phyloP scores from a whole-genome alignment of 1,140 invertebrate species.

The Asbolus verrucosus region DNA sequence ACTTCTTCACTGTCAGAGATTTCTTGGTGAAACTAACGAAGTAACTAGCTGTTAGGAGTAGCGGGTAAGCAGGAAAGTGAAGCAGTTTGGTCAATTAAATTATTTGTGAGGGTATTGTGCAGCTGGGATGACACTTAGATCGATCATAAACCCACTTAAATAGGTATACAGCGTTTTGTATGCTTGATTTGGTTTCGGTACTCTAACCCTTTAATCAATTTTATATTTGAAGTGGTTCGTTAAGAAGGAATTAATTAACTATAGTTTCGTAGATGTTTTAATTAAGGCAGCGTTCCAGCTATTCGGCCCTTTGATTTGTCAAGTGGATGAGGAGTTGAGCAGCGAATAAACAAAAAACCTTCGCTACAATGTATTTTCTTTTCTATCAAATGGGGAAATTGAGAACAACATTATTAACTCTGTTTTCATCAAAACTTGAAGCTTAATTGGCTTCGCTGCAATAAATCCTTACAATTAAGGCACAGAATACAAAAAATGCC shows the following conservation, averaged over 20 bases:
- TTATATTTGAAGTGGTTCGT: conserved; percentile 31
- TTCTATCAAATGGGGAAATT: background rate
- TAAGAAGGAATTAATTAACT: conserved; percentile 33
- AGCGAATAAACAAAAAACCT: conserved; percentile 23
- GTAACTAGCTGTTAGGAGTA: too few species aligned
- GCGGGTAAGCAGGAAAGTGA: background rate
- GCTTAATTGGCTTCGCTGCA: conserved; percentile 14
- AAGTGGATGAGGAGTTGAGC: conserved; percentile 7
- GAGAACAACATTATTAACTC: conserved; percentile 13
- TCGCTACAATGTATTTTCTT: conserved; percentile 2
- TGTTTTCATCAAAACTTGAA: conserved; percentile 7
- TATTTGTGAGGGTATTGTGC: background rate
- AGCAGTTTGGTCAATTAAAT: conserved; percentile 15
- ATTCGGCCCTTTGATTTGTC: conserved; percentile 27
- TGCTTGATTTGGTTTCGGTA: conserved; percentile 25
- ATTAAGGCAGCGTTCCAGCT: conserved; percentile 15
- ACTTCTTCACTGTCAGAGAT: too few species aligned
- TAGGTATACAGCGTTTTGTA: conserved; percentile 2
- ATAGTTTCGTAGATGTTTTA: conserved; percentile 27
- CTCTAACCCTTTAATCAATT: conserved; percentile 29
- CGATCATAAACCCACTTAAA: background rate
- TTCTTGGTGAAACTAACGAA: too few species aligned
- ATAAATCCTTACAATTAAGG: conserved; percentile 20
- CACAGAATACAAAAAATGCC: background rate
- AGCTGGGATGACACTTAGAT: background rate